Base-by-base conservation (phyloP, 1,140 invertebrate species). In the Eupristina koningsbergeri region DNA sequence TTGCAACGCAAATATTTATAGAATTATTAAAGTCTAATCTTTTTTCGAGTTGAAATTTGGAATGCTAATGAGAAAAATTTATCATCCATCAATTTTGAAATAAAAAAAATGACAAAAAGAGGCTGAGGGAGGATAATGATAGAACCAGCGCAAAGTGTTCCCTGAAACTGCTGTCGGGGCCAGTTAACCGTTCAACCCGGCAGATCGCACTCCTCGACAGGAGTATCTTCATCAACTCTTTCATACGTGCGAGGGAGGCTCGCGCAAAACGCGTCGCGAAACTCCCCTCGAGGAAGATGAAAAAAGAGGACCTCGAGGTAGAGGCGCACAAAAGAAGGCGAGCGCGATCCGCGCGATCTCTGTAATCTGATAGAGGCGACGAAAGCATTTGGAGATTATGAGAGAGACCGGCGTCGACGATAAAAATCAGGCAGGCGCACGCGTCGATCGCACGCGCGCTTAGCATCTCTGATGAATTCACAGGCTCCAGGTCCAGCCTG, bases 351-450 rank as follows among this genome's bases (percentile, higher is more conserved):
- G 67, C 67, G 67, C 7, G 39, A 58, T 75, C 73, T 41, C 47
- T 26, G 61, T 77, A 69, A 89, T 89, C 89, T 89, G 89, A 90
- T 90, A 85, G 84, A 89, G 86, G 86, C 86, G 87, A 87, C 84
- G 85, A 88, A 87, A 88, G 87, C 85, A 87, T 87, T 88, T 86
- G 86, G 74, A 86, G 87, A 88, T 89, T 88, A 89, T 84, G 88
- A 88, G 86, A 82, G 73, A 63, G 74, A 8, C 41, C 41, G 36
- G 39, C 67, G 81, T 61, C 74, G 63, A 84, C 82, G 89, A 90
- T 90, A 88, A 89, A 86, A 89, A 90, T 89, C 86, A 84, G 31
- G 34, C 47, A n/a, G n/a, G 39, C 19, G 85, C 87, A 86, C 86
- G 87, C 88, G 85, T 86, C 88, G 88, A 89, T 88, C 86, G 50